A percentile compares a stretch with the other conserved stretches of the same genome.
Conservation (phyloP, 1,140 invertebrate genomes). For the Dendrolimus kikuchii region DNA sequence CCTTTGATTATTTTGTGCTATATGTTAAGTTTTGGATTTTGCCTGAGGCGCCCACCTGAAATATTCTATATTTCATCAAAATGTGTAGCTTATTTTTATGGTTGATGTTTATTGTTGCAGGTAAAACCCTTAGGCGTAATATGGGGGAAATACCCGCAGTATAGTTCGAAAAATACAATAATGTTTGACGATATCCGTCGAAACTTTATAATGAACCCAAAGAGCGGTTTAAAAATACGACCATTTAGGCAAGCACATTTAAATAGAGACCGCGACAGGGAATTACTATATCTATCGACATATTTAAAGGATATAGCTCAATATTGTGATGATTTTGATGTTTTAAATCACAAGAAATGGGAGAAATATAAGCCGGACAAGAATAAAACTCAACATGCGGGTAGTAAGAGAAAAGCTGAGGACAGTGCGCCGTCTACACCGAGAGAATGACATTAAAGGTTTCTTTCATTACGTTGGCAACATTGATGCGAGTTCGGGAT, state of each 20-base stretch:
- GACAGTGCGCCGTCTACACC: slow-evolving; percentile 40
- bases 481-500: background rate
- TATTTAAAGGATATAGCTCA: slow-evolving; percentile 91
- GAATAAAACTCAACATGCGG: slow-evolving; percentile 49
- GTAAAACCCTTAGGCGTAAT: slow-evolving; percentile 97
- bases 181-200: slow-evolving; percentile 98
- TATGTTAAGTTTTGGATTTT: too few species aligned
- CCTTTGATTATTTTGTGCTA: too few species aligned
- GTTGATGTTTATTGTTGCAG: slow-evolving; percentile 70
- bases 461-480: background rate
- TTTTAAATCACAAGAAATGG: slow-evolving; percentile 93
- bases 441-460: slow-evolving; percentile 42
- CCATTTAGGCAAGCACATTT: slow-evolving; percentile 93
- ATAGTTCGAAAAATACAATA: slow-evolving; percentile 92
- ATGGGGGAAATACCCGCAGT: slow-evolving; percentile 95
- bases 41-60: too few species aligned
- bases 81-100: too few species aligned
- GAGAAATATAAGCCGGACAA: slow-evolving; percentile 83
- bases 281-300: slow-evolving; percentile 86
- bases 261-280: slow-evolving; percentile 88
- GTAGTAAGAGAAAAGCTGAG: slow-evolving; percentile 65
- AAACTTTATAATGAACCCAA: slow-evolving; percentile 99
- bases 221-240: slow-evolving; percentile 91
- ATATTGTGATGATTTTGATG: slow-evolving; percentile 86
- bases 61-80: too few species aligned